Evolutionary conservation across 2,888 invertebrate species (phyloP), one percentile per base, ranked within the genome.

Genomic region (Pristionchus arcanus): DNA sequence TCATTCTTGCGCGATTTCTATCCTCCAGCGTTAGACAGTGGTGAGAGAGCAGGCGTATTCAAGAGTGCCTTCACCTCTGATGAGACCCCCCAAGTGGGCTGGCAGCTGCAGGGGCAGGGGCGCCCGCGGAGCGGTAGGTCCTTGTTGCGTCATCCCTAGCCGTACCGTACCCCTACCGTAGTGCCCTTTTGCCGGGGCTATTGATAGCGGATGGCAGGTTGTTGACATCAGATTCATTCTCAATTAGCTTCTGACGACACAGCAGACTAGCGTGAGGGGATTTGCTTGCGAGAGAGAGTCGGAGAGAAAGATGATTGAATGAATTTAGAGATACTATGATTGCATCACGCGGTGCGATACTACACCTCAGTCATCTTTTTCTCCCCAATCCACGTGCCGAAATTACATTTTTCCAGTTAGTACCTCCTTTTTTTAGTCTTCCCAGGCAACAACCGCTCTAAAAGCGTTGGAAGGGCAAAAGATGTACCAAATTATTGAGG

Each of bases 1-100:
- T 77, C 77, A 77, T 11, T 77, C 68, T 81, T 53, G 81, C 81
- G 49, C 77, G 81, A n/a, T 81, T 16, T 81, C 15, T 81, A 49
- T 49, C 42, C 0, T 49, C 42, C 42, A 49, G 42, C 7, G n/a
- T 34, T 1, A 68, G 68, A 68, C 28, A n/a, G 1, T 13, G 77
- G 49, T n/a, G 28, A 81, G 81, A 81, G 49, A 71, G 71, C n/a
- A 81, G 16, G 28, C 2, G 53, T 15, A 81, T 5, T 28, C 15
- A 53, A 81, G 81, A 81, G 81, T 53, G 81, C 25, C n/a, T 25
- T 16, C 81, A 49, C 49, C 49, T 28, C 49, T 28, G 49, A 19
- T 19, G 19, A 21, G 49, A 81, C 81, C 81, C 81, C 49, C 81
- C 28, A 28, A 81, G 81, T 53, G 49, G 49, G 25, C 49, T 28